Evolutionary conservation across 92 coral and sea anemone species (phyloP).

Genomic region (Bergia sp.): DNA sequence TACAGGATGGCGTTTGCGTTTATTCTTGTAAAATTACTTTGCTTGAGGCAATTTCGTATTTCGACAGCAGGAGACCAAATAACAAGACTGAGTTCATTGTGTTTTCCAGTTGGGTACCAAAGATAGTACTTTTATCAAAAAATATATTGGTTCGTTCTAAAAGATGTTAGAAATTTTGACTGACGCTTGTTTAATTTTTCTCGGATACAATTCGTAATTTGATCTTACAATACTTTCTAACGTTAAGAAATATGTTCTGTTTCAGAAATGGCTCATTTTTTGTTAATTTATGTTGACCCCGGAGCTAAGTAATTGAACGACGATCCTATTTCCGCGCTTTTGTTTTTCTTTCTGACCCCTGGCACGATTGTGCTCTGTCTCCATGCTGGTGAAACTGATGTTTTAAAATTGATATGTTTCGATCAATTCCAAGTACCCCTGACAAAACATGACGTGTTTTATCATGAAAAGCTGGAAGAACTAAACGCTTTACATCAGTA

Average conservation of each 20-base stretch:
- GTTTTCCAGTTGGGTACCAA: background rate
- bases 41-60: slow-evolving; percentile 4
- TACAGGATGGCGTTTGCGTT: background rate
- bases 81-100: background rate
- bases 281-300: background rate
- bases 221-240: background rate
- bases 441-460: background rate
- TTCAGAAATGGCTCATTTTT: background rate
- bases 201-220: slow-evolving; percentile 1
- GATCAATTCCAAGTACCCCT: background rate
- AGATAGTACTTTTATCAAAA: background rate
- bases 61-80: slow-evolving; percentile 12
- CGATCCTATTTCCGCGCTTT: background rate
- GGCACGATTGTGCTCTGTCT: background rate
- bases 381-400: background rate
- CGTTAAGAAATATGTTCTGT: background rate
- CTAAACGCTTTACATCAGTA: background rate
- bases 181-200: background rate
- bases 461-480: background rate
- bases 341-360: background rate
- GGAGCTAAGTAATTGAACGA: background rate
- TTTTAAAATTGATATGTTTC: background rate
- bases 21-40: background rate
- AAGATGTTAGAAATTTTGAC: background rate
- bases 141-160: background rate